Conservation (phyloP, 2,797 vertebrate species). For the Denticeps clupeoides region DNA sequence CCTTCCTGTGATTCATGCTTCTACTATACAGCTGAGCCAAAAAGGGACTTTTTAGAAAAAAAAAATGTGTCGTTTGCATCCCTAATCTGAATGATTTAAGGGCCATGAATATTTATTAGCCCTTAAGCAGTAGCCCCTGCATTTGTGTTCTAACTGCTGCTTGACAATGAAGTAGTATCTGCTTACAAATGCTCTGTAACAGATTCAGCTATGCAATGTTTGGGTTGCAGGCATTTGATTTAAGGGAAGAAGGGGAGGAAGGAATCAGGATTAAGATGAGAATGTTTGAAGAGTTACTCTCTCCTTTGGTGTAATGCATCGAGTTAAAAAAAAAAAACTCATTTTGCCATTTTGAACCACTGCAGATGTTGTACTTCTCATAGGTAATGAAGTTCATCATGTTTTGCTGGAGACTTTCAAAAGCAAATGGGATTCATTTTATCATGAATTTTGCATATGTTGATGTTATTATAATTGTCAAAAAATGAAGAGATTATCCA, state of each 20-base stretch:
- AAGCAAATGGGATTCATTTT: too few species aligned
- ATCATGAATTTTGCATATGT: too few species aligned
- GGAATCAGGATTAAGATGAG: conserved; percentile 1
- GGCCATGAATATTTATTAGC: conserved; percentile 49
- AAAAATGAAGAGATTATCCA: too few species aligned
- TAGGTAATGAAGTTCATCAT: too few species aligned
- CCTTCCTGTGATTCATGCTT: neutral
- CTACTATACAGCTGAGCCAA: neutral
- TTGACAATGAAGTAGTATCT: conserved; percentile 37
- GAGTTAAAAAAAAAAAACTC: neutral
- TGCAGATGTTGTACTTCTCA: too few species aligned
- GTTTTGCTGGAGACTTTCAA: too few species aligned
- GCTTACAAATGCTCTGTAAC: conserved; percentile 28
- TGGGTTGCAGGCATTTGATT: conserved; percentile 23
- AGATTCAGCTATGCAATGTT: conserved; percentile 17
- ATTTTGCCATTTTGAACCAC: too few species aligned
- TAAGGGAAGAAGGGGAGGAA: neutral
- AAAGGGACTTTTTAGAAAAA: neutral
- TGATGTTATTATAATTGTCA: too few species aligned
- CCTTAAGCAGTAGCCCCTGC: conserved; percentile 35
- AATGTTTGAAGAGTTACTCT: conserved; percentile 11
- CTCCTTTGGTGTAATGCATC: conserved; percentile 17
- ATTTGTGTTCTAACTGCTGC: conserved; percentile 41
- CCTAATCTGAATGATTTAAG: conserved; percentile 21
- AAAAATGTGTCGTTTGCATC: conserved; percentile 24